Conservation (phyloP, 1,140 invertebrate species). For the Dysdera silvatica region DNA sequence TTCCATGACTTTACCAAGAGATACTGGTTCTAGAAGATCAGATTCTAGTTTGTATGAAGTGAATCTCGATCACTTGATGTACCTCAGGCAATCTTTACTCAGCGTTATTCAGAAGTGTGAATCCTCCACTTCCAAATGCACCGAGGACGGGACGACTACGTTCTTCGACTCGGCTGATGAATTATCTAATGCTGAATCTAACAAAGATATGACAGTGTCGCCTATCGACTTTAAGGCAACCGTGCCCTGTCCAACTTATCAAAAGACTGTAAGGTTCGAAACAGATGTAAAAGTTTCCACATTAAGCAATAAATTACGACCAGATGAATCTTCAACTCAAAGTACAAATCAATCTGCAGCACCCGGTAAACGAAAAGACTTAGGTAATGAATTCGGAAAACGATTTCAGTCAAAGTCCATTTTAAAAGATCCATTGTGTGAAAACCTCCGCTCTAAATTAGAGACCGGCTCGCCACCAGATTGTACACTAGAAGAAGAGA, state of each 20-base stretch:
- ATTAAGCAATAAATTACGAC: too few relatives aligned
- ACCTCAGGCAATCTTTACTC: constrained; percentile 39
- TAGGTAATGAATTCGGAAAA: not conserved
- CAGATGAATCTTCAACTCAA: too few relatives aligned
- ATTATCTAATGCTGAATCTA: too few relatives aligned
- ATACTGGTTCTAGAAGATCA: constrained; percentile 8
- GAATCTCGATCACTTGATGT: constrained; percentile 40
- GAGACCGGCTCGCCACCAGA: constrained; percentile 20
- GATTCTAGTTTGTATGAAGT: constrained; percentile 31
- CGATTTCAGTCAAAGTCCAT: constrained; percentile 30
- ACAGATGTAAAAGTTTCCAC: constrained; percentile 19
- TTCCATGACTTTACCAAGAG: not conserved
- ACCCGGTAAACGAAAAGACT: too few relatives aligned
- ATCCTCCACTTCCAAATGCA: constrained; percentile 12
- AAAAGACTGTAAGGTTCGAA: constrained; percentile 30
- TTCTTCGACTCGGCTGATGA: too few relatives aligned
- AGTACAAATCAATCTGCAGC: too few relatives aligned
- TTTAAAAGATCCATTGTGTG: constrained; percentile 34
- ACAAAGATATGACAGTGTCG: too few relatives aligned
- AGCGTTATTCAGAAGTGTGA: constrained; percentile 41
- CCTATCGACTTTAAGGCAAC: too few relatives aligned
- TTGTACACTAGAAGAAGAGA: constrained; percentile 39
- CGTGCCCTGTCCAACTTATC: constrained; percentile 9
- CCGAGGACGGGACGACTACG: too few relatives aligned
- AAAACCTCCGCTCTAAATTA: constrained; percentile 27